phyloP scores from a whole-genome alignment of 2,113 vertebrate species.

The Oncorhynchus mykiss region DNA sequence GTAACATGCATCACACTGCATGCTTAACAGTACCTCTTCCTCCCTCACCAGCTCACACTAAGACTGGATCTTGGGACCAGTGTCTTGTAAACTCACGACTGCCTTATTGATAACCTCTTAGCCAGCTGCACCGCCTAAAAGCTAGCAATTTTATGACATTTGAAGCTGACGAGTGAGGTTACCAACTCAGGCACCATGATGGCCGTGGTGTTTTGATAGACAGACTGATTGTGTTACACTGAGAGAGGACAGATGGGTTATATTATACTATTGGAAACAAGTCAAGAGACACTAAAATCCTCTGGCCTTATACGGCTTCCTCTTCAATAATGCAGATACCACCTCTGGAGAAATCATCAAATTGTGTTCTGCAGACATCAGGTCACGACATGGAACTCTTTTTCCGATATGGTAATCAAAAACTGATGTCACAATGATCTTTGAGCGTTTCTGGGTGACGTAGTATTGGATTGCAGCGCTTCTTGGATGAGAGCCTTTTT shows the following conservation, averaged over 20 bases:
- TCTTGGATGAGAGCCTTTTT: conserved; percentile 17
- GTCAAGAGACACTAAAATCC: conserved; percentile 37
- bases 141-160: no score
- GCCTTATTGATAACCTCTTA: no score
- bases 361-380: conserved; percentile 33
- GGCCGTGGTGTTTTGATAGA: conserved; percentile 34
- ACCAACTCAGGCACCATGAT: conserved; percentile 9
- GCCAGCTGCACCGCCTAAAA: no score
- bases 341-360: conserved; percentile 34
- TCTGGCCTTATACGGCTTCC: conserved; percentile 31
- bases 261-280: conserved; percentile 48
- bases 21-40: no score
- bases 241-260: conserved; percentile 16
- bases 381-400: conserved; percentile 21
- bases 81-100: no score
- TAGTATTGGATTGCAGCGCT: conserved; percentile 11
- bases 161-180: neutral
- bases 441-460: conserved; percentile 16
- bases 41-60: neutral
- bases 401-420: conserved; percentile 51
- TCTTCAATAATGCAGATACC: conserved; percentile 53
- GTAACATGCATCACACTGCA: no score
- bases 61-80: no score
- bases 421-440: conserved; percentile 30
- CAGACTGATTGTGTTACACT: conserved; percentile 42